phyloP scores from a whole-genome alignment of 2,888 invertebrate species.

The Himalopsyche kuldschensis region DNA sequence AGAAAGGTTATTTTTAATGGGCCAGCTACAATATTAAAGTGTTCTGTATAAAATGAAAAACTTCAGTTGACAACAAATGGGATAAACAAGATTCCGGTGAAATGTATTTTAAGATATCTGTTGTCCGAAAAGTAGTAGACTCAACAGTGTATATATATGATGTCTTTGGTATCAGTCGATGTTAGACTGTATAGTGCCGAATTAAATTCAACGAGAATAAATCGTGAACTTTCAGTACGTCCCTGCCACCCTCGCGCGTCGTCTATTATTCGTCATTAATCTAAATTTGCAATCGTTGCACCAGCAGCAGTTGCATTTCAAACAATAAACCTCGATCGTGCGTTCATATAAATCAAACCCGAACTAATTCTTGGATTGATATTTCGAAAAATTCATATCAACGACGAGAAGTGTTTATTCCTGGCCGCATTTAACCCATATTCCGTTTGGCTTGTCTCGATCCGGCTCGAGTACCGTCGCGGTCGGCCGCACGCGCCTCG shows the following conservation, averaged over 20 bases:
- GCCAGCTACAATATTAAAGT: no score
- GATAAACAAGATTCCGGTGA: background rate
- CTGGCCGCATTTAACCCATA: slow-evolving; percentile 37
- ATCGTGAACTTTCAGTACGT: background rate
- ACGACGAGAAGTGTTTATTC: slow-evolving; percentile 28
- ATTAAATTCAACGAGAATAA: background rate
- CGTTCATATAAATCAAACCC: slow-evolving; percentile 25
- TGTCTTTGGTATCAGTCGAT: background rate
- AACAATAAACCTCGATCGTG: slow-evolving; percentile 20
- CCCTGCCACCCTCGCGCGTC: background rate
- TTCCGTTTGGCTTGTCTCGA: slow-evolving; percentile 4
- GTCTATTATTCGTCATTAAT: background rate
- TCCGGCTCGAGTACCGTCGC: slow-evolving; percentile 18
- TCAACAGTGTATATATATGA: background rate
- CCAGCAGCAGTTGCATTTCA: slow-evolving; percentile 31
- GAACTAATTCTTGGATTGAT: slow-evolving; percentile 20
- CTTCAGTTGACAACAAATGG: background rate
- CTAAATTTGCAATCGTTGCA: slow-evolving; percentile 17
- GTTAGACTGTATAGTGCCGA: background rate
- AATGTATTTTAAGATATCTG: background rate
- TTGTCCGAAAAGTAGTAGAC: background rate
- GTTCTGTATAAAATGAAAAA: no score
- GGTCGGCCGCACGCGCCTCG: slow-evolving; percentile 4
- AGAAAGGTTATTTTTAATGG: no score
- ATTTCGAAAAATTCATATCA: slow-evolving; percentile 22